Percentiles rank a stretch among this genome's conserved stretches.
These are phyloP conservation scores for Germaria angustata DNA, from an alignment of 2,888 invertebrate species.

Conservation along the genomic window DNA sequence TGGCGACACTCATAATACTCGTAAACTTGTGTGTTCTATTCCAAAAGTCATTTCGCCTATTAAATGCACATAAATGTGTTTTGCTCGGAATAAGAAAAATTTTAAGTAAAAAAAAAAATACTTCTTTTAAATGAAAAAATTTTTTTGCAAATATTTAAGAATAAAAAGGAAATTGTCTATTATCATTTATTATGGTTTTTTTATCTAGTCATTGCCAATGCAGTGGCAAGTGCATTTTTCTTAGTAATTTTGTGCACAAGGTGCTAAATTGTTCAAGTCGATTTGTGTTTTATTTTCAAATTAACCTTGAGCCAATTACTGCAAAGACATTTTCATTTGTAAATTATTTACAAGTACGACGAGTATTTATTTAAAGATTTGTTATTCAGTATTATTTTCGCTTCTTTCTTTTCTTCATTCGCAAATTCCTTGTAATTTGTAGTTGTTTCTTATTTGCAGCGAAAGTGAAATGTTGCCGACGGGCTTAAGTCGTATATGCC, in stretches of 20 bases:
- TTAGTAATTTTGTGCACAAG: constrained; percentile 33
- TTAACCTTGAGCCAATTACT: constrained; percentile 66
- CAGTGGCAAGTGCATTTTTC: constrained; percentile 15
- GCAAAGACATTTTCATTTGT: constrained; percentile 57
- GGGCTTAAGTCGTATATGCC: constrained; percentile 37
- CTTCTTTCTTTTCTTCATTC: background rate
- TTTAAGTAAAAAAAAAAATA: background rate
- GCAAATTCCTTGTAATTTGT: constrained; percentile 49
- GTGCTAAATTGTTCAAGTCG: constrained; percentile 59
- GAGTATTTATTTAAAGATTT: constrained; percentile 31
- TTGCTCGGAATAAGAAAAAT: constrained; percentile 3
- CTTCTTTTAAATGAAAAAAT: background rate
- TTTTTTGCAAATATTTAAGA: background rate
- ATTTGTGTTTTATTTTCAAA: constrained; percentile 54
- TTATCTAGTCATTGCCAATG: background rate
- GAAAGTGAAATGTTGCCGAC: constrained; percentile 59
- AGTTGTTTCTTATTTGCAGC: constrained; percentile 50
- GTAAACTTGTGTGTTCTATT: constrained; percentile 16
- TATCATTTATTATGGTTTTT: background rate
- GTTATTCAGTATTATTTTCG: background rate
- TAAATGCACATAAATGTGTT: constrained; percentile 6
- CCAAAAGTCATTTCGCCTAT: constrained; percentile 21
- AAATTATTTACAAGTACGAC: constrained; percentile 28
- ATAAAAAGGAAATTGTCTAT: constrained; percentile 54
- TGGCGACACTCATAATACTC: constrained; percentile 59